Conservation (phyloP, 1,140 invertebrate genomes). For the Macrocentrus cingulum region DNA sequence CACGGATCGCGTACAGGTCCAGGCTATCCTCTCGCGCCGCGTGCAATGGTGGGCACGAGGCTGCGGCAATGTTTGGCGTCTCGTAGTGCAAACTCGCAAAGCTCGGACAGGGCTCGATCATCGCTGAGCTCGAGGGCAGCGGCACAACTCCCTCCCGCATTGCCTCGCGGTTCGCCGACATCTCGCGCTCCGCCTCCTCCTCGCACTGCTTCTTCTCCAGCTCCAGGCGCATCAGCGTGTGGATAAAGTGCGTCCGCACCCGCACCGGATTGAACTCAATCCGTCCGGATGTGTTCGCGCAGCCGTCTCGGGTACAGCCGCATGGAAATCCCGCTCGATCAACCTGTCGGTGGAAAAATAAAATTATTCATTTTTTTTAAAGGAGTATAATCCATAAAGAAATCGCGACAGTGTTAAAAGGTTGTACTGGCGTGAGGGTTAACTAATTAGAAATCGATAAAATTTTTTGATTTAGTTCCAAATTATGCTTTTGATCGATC, state of each 20-base stretch:
- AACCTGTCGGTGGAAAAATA: constrained; percentile 61
- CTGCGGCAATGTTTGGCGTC: constrained; percentile 34
- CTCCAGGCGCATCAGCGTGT: constrained; percentile 93
- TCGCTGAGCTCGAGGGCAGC: constrained; percentile 59
- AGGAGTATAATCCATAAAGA: no score
- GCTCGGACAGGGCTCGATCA: constrained; percentile 49
- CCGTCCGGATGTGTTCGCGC: constrained; percentile 87
- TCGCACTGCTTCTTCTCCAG: constrained; percentile 78
- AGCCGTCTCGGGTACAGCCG: constrained; percentile 92
- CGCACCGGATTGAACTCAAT: constrained; percentile 96
- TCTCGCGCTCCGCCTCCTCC: constrained; percentile 41
- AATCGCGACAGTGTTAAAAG: no score
- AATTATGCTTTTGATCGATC: no score
- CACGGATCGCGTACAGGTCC: constrained; percentile 68
- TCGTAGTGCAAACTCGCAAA: constrained; percentile 68
- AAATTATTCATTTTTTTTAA: no score
- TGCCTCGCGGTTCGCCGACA: constrained; percentile 41
- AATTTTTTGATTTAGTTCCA: no score
- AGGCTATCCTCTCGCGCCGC: constrained; percentile 64
- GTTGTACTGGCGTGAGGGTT: no score
- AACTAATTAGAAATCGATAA: no score
- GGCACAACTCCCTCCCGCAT: constrained; percentile 57
- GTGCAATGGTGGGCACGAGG: constrained; percentile 51
- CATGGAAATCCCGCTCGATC: constrained; percentile 95
- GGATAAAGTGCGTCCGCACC: constrained; percentile 96